Base-by-base conservation (phyloP, 1,140 invertebrate species). In the Drosophila tani region DNA sequence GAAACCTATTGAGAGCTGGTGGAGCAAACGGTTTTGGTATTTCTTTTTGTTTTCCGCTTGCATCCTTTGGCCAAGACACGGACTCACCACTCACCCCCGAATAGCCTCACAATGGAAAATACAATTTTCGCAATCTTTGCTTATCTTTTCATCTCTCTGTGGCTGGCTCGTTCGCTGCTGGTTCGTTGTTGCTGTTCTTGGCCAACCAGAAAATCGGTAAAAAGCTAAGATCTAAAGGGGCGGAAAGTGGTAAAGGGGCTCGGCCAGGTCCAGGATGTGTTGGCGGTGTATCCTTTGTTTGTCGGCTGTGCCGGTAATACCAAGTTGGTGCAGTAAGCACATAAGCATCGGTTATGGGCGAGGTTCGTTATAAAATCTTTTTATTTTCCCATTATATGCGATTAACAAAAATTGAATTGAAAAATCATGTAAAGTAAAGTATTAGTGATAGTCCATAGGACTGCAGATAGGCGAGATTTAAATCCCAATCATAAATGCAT, bases 71-170 rank as follows among this genome's bases (percentile, higher is more conserved):
- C 76, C 67, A 74, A 65, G 84, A 62, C 65, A 75, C 46, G 41
- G 35, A 63, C 60, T 53, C 57, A n/a, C 53, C n/a, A 51, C 32
- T n/a, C 21, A 15, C 24, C 43, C 73, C 55, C 40, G 41, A 45
- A 64, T 40, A 59, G 55, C 45, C 59, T 55, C 75, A 75, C 84
- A 84, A 90, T 88, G 74, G 84, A 90, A 88, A 84, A 84, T 77
- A 88, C 85, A 88, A 88, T 90, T 88, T 88, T 88, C 78, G 67
- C 85, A 90, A 90, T 88, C 85, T 90, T 88, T 88, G 81, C 81
- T 88, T 88, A 88, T 88, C 84, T 90, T 84, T 88, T 81, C 84
- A 88, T 88, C 84, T 88, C 81, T 75, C 67, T 78, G 75, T 68
- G 75, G 75, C 58, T 79, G 66, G 40, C 50, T 60, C 65, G 35